These are phyloP conservation scores for Apamea monoglypha DNA, from an alignment of 2,888 invertebrate genomes.

Conservation along the genomic window DNA sequence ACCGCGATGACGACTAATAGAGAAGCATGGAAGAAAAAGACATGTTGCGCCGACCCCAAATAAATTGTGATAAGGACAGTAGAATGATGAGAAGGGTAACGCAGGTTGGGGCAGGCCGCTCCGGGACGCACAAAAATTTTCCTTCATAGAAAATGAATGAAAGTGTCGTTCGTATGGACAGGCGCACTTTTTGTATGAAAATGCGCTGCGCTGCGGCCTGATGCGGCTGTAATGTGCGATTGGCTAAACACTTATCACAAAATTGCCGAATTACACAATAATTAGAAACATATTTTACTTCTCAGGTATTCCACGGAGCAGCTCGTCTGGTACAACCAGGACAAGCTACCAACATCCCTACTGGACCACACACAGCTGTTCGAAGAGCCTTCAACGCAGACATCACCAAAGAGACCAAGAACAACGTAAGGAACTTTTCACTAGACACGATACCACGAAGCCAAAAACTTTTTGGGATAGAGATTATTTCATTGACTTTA, in stretches of 20 bases:
- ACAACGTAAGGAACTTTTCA: constrained; percentile 80
- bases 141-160: too few relatives aligned
- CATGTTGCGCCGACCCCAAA: neutral
- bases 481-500: neutral
- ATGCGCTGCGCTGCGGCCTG: neutral
- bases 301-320: constrained; percentile 91
- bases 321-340: constrained; percentile 91
- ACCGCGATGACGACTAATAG: neutral
- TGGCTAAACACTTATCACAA: neutral
- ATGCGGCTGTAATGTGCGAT: neutral
- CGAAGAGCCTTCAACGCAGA: constrained; percentile 88
- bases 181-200: neutral
- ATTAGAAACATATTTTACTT: neutral
- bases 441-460: neutral
- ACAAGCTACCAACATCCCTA: constrained; percentile 77
- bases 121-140: neutral
- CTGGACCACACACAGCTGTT: constrained; percentile 82
- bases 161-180: too few relatives aligned
- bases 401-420: constrained; percentile 84
- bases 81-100: neutral
- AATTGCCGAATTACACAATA: neutral
- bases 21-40: neutral
- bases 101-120: neutral
- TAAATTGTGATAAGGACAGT: neutral
- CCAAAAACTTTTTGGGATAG: neutral